phyloP scores from a whole-genome alignment of 2,888 invertebrate species.

The Dusona sp. region DNA sequence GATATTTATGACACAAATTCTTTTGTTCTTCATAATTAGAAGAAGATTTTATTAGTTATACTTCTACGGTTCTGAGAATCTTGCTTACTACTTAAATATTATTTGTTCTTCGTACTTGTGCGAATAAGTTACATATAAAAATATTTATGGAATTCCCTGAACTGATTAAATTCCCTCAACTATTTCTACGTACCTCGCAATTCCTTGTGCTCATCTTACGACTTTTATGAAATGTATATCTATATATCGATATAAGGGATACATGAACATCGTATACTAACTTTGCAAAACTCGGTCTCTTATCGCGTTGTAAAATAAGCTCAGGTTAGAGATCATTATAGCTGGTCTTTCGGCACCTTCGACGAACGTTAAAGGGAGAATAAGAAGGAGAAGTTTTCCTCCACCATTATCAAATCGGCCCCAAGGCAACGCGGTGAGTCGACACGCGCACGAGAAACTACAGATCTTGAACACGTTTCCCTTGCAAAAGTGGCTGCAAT shows the following conservation, averaged over 20 bases:
- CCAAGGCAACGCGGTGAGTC: conserved; percentile 68
- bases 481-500: conserved; percentile 81
- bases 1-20: background rate
- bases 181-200: background rate
- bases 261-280: conserved; percentile 12
- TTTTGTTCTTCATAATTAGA: no score
- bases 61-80: background rate
- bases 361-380: conserved; percentile 44
- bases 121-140: background rate
- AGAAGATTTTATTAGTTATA: no score
- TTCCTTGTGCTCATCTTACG: background rate
- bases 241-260: background rate
- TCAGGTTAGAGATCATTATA: conserved; percentile 62
- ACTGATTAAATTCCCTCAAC: background rate
- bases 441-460: conserved; percentile 43
- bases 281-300: conserved; percentile 44
- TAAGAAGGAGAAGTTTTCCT: conserved; percentile 61
- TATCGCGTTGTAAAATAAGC: conserved; percentile 61
- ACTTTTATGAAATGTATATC: conserved; percentile 11
- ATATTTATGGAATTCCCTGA: background rate
- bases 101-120: background rate
- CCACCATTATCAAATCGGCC: conserved; percentile 67
- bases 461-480: conserved; percentile 79
- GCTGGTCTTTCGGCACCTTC: conserved; percentile 59
- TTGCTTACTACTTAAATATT: background rate